Evolutionary conservation across 2,888 invertebrate genomes (phyloP).

Genomic region (Ernsta delagoae): DNA sequence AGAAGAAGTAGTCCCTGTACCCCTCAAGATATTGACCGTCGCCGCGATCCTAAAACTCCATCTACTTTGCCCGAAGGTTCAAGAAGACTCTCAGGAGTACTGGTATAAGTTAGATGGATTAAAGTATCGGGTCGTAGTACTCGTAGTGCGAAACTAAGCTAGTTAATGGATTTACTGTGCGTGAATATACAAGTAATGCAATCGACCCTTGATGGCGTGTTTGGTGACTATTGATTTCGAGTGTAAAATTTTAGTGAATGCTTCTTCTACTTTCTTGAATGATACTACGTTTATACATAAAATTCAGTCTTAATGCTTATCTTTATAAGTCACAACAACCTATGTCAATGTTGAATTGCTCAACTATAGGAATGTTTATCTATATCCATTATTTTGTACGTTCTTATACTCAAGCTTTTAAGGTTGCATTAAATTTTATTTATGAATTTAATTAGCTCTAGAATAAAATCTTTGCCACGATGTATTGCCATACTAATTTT

Average conservation of each 20-base stretch:
- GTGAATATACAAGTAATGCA: slow-evolving; percentile 8
- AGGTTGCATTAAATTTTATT: slow-evolving; percentile 3
- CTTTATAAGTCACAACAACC: background rate
- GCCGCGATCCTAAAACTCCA: background rate
- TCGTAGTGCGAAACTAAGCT: slow-evolving; percentile 14
- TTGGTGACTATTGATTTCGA: slow-evolving; percentile 21
- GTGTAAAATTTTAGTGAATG: slow-evolving; percentile 29
- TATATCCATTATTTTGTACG: slow-evolving; percentile 12
- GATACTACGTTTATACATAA: slow-evolving; percentile 3
- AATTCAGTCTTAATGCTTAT: slow-evolving; percentile 15
- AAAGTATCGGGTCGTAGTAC: background rate
- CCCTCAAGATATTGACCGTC: background rate
- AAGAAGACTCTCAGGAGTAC: background rate
- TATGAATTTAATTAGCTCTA: slow-evolving; percentile 24
- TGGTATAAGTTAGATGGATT: background rate
- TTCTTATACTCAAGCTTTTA: slow-evolving; percentile 12
- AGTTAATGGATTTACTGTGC: slow-evolving; percentile 21
- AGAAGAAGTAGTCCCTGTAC: slow-evolving; percentile 88
- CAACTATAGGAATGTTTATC: slow-evolving; percentile 14
- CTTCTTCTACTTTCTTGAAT: slow-evolving; percentile 12
- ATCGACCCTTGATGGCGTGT: slow-evolving; percentile 2
- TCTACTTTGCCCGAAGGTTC: background rate
- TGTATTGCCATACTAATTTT: slow-evolving; percentile 40
- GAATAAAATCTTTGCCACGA: slow-evolving; percentile 40
- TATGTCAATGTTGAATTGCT: slow-evolving; percentile 10